Conservation (phyloP, 1,140 invertebrate species). For the Oreohelix idahoensis region DNA sequence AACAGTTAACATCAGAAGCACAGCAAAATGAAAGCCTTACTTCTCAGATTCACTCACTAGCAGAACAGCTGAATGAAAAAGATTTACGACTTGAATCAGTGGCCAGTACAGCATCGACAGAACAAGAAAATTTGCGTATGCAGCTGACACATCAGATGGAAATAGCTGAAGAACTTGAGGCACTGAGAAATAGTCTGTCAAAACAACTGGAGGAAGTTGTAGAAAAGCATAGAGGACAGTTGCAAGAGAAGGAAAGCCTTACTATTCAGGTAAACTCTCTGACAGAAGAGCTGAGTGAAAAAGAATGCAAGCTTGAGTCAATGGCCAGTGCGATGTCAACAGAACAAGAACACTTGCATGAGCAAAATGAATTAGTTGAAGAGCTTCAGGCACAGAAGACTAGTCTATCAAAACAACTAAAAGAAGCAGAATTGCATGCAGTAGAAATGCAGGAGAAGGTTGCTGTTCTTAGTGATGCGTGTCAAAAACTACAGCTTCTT, state of each 20-base stretch:
- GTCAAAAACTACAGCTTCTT: constrained; percentile 47
- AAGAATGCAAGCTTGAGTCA: constrained; percentile 46
- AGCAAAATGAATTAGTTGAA: neutral
- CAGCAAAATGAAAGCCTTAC: neutral
- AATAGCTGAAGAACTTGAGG: constrained; percentile 40
- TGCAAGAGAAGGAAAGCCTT: constrained; percentile 53
- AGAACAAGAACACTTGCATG: constrained; percentile 41
- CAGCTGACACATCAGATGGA: neutral
- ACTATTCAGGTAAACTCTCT: constrained; percentile 26
- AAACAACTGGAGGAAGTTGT: constrained; percentile 54
- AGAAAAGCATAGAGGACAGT: constrained; percentile 40
- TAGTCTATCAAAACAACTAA: constrained; percentile 52
- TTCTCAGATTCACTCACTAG: neutral
- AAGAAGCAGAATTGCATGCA: constrained; percentile 46
- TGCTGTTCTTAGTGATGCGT: constrained; percentile 44
- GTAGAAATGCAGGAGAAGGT: constrained; percentile 48
- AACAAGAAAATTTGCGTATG: neutral
- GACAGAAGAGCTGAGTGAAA: constrained; percentile 43
- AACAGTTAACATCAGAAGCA: neutral
- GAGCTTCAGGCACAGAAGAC: constrained; percentile 49
- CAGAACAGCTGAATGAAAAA: constrained; percentile 23
- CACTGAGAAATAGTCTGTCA: constrained; percentile 48
- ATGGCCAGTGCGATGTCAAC: constrained; percentile 7
- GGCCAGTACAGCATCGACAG: neutral
- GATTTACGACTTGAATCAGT: neutral